These are phyloP conservation scores for Prinia subflava DNA, from an alignment of 2,113 vertebrate genomes.

Conservation along the genomic window DNA sequence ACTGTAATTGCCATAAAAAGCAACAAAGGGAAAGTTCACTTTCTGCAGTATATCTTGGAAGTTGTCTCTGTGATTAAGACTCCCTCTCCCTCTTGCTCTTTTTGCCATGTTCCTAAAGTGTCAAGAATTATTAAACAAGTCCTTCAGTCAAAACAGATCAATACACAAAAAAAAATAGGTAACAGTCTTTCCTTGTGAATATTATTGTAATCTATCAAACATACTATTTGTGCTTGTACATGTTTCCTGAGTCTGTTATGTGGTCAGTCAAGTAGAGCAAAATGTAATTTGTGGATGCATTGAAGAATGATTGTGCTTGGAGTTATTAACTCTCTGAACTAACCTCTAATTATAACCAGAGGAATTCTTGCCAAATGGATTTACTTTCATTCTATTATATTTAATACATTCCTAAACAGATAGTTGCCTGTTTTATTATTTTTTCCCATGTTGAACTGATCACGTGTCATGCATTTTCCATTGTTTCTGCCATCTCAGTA, in stretches of 20 bases:
- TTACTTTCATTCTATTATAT: background rate
- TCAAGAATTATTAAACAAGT: background rate
- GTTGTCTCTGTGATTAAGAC: background rate
- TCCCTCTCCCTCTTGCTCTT: background rate
- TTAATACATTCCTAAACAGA: background rate
- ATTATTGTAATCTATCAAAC: background rate
- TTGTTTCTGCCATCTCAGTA: background rate
- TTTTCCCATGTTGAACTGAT: background rate
- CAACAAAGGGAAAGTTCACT: background rate
- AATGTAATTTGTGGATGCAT: background rate
- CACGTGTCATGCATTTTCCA: background rate
- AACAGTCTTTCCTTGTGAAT: background rate
- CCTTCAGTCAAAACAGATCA: slow-evolving; percentile 12
- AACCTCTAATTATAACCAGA: background rate
- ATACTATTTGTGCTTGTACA: background rate
- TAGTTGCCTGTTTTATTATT: background rate
- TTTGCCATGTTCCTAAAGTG: background rate
- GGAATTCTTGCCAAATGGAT: background rate
- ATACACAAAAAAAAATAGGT: background rate
- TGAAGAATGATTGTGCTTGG: background rate
- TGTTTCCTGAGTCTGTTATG: background rate
- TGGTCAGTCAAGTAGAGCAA: background rate
- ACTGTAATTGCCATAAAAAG: background rate
- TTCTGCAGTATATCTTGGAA: background rate
- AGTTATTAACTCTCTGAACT: background rate